Evolutionary conservation across 2,888 invertebrate genomes (phyloP).

Genomic region (Ochropleura plecta): DNA sequence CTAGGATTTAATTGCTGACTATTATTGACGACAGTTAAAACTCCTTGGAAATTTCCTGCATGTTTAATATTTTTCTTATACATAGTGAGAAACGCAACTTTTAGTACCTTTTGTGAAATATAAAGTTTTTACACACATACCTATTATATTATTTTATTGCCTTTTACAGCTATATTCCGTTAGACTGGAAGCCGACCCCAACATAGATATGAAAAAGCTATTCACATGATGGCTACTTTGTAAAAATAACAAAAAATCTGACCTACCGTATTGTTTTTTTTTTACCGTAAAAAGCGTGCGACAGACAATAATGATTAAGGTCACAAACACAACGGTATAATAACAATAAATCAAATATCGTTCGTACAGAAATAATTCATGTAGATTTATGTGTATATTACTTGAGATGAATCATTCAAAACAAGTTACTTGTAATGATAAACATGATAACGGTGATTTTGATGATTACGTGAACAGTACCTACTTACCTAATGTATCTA

Average conservation of each 20-base stretch:
- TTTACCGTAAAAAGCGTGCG: neutral
- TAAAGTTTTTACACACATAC: too few relatives aligned
- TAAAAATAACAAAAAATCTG: neutral
- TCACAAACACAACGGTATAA: neutral
- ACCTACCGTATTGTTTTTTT: slow-evolving; percentile 18
- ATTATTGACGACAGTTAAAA: slow-evolving; percentile 9
- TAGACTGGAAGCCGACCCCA: too few relatives aligned
- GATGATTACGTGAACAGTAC: slow-evolving; percentile 12
- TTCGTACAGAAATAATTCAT: neutral
- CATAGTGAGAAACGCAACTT: neutral
- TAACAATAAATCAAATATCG: slow-evolving; percentile 15
- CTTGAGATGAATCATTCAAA: slow-evolving; percentile 21
- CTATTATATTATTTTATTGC: too few relatives aligned
- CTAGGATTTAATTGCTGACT: slow-evolving; percentile 17
- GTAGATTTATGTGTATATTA: neutral
- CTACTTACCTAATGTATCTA: neutral
- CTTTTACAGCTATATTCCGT: neutral
- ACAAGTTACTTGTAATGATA: slow-evolving; percentile 11
- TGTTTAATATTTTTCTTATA: too few relatives aligned
- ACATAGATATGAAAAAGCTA: too few relatives aligned
- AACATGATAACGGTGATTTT: slow-evolving; percentile 33
- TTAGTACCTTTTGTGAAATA: too few relatives aligned
- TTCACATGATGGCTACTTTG: neutral
- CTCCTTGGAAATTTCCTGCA: slow-evolving; percentile 21
- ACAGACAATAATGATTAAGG: slow-evolving; percentile 21